Base-by-base conservation (phyloP, 2,113 vertebrate species). In the Megaptera novaeangliae region DNA sequence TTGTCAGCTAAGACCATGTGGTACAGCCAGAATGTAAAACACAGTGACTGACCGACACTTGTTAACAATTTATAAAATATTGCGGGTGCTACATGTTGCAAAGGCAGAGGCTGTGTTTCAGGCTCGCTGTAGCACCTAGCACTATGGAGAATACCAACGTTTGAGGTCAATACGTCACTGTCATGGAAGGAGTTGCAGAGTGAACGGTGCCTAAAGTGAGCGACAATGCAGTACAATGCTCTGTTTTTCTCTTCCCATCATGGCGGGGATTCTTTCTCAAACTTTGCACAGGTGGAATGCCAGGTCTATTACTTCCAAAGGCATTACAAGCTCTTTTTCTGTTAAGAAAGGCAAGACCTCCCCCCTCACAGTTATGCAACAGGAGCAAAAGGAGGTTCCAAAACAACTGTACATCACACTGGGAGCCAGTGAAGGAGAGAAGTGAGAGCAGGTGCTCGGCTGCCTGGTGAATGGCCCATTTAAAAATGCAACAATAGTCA, bases 301-400 rank as follows among this genome's bases (percentile, higher is more conserved):
- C 44, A 4, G 78, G 68, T 7, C 49, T 36, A 77, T 68, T 11
- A 44, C 66, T 94, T 27, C 27, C 39, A 20, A 64, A 71, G 17
- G 61, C 12, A n/a, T n/a, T 69, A 52, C 29, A 91, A 82, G 66
- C 61, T 82, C 71, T 88, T 83, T 63, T 66, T 72, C 77, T 34
- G 39, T 72, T 80, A 52, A 41, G 20, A 61, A n/a, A 93, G 75
- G 27, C 17, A n/a, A 88, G 69, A 61, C 36, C 4, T 41, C 41
- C 92, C 41, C 77, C 52, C 29, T 59, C 46, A 49, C 12, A 36
- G 63, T 92, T 97, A 85, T 36, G 92, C 96, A 97, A 93, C 94
- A 97, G 96, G 96, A 98, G 97, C 96, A 96, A 94, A 96, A 93
- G 89, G 74, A 98, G 95, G 49, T 91, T 95, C 97, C 89, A 91